These are phyloP conservation scores for Recurvirostra avosetta DNA, from an alignment of 2,113 vertebrate species.

Conservation along the genomic window DNA sequence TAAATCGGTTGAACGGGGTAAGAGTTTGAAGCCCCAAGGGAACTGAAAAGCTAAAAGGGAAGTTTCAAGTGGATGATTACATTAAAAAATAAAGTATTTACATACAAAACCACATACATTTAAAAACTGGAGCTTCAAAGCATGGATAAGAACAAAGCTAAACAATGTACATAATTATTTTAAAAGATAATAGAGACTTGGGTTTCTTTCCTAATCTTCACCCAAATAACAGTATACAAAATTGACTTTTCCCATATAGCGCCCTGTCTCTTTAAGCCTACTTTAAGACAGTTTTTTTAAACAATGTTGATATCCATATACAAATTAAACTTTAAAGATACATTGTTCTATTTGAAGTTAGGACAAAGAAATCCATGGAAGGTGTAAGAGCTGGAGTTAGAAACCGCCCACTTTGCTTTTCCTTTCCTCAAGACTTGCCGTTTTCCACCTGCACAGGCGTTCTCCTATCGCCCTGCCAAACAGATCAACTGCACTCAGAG, in stretches of 20 bases:
- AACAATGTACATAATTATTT: not conserved
- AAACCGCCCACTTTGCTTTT: conserved; percentile 21
- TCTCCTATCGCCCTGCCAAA: conserved; percentile 63
- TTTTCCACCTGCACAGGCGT: not conserved
- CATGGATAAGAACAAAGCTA: not conserved
- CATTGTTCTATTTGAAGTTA: not conserved
- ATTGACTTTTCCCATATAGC: not conserved
- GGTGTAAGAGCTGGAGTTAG: not conserved
- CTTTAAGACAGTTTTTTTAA: not conserved
- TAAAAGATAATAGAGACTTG: not conserved
- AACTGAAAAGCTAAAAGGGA: not conserved
- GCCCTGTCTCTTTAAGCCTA: not conserved
- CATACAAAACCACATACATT: not conserved
- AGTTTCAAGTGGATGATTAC: not conserved
- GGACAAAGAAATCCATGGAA: not conserved
- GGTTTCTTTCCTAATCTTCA: not conserved
- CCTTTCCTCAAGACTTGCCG: conserved; percentile 40
- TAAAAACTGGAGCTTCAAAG: not conserved
- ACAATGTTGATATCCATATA: not conserved
- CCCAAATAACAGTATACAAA: not conserved
- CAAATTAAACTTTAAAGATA: not conserved
- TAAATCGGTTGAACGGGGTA: not conserved
- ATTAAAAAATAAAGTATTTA: not conserved
- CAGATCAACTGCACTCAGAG: conserved; percentile 51
- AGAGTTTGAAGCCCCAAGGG: not conserved